Conservation (phyloP, 2,888 invertebrate species). For the Galerucella pusilla region DNA sequence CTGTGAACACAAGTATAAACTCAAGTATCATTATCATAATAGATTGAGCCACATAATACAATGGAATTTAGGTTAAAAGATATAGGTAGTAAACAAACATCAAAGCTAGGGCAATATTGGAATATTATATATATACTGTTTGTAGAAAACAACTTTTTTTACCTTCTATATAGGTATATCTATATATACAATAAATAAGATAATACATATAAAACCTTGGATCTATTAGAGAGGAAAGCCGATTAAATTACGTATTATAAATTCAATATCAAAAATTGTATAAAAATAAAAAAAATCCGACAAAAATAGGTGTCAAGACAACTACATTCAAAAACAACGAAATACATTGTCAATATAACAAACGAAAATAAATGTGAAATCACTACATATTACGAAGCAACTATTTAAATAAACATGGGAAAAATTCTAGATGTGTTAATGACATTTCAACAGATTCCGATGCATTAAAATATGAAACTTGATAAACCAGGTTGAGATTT, state of each 20-base stretch:
- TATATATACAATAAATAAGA: too few species aligned
- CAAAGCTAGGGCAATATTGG: background rate
- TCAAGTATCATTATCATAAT: background rate
- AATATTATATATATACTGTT: background rate
- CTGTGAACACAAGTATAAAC: background rate
- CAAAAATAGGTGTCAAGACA: background rate
- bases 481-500: background rate
- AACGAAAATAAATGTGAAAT: background rate
- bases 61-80: constrained; percentile 1
- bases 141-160: background rate
- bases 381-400: background rate
- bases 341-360: background rate
- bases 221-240: background rate
- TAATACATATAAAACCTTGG: background rate
- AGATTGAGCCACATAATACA: background rate
- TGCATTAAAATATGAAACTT: background rate
- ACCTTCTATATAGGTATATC: too few species aligned
- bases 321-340: background rate
- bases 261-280: background rate
- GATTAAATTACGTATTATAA: background rate
- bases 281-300: background rate
- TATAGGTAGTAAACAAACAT: constrained; percentile 1
- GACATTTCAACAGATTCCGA: background rate
- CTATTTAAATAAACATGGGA: background rate
- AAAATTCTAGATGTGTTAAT: background rate